Evolutionary conservation across 1,140 invertebrate species (phyloP).

Genomic region (Bombus difficillimus): DNA sequence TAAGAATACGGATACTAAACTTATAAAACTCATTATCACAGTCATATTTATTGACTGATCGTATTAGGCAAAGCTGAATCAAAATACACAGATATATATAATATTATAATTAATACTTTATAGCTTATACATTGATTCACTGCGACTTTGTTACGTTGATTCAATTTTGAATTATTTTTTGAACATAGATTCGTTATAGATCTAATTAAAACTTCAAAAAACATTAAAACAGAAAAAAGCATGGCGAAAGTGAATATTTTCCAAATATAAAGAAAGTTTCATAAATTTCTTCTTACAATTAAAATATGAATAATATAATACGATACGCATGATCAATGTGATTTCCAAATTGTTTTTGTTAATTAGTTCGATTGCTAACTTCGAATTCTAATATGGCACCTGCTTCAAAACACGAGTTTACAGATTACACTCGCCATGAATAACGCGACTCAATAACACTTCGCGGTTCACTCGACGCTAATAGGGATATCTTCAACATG

Average conservation of each 20-base stretch:
- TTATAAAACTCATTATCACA: no score
- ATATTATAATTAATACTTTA: neutral
- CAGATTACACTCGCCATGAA: neutral
- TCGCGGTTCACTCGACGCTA: neutral
- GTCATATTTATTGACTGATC: no score
- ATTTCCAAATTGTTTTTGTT: neutral
- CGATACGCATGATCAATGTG: no score
- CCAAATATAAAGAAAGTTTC: no score
- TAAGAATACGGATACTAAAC: no score
- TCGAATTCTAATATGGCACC: no score
- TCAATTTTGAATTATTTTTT: neutral
- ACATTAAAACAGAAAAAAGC: neutral
- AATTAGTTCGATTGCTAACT: neutral
- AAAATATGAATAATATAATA: no score
- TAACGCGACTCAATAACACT: neutral
- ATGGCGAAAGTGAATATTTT: no score
- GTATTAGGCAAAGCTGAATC: no score
- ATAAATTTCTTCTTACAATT: no score
- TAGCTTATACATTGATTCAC: no score
- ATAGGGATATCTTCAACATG: neutral
- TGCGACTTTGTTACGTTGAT: neutral
- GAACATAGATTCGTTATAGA: neutral
- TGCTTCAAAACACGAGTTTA: neutral
- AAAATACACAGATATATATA: neutral
- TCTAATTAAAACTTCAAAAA: neutral